Evolutionary conservation across 2,888 invertebrate genomes (phyloP).

Genomic region (Ichneumon xanthorius): DNA sequence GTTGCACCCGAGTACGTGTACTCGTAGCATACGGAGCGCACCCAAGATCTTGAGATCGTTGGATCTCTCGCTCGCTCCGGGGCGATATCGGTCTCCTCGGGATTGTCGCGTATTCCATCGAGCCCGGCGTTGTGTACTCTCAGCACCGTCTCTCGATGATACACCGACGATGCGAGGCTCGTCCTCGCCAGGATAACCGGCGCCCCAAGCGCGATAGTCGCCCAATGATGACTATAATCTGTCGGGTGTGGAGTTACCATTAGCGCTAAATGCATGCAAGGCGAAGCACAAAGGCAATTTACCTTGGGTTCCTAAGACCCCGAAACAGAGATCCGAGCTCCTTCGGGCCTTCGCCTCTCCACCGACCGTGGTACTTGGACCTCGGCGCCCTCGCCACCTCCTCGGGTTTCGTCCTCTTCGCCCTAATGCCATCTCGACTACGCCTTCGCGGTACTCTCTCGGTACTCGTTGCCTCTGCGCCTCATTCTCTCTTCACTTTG

Average conservation of each 20-base stretch:
- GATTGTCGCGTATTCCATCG: constrained; percentile 19
- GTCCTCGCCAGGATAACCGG: constrained; percentile 46
- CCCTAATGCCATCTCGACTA: background rate
- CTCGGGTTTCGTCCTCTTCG: constrained; percentile 25
- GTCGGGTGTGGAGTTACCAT: constrained; percentile 73
- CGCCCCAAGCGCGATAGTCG: constrained; percentile 47
- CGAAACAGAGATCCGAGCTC: constrained; percentile 57
- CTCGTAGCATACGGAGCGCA: background rate
- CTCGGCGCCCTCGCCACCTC: background rate
- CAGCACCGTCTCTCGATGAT: constrained; percentile 8
- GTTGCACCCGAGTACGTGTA: constrained; percentile 1
- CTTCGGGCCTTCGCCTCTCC: constrained; percentile 17
- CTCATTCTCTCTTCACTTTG: constrained; percentile 42
- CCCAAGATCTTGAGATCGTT: constrained; percentile 6
- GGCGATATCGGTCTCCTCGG: constrained; percentile 15
- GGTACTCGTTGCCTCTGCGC: constrained; percentile 40
- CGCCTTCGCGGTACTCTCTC: background rate
- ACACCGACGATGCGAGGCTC: background rate
- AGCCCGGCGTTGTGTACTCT: background rate
- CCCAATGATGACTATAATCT: constrained; percentile 70
- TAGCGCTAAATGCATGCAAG: constrained; percentile 75
- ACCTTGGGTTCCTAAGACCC: constrained; percentile 68
- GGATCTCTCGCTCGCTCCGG: background rate
- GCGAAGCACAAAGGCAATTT: constrained; percentile 76
- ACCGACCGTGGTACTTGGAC: constrained; percentile 21